Evolutionary conservation across 2,888 invertebrate genomes (phyloP), one percentile per base, ranked within the genome.

Genomic region (Cryptocephalus primarius): DNA sequence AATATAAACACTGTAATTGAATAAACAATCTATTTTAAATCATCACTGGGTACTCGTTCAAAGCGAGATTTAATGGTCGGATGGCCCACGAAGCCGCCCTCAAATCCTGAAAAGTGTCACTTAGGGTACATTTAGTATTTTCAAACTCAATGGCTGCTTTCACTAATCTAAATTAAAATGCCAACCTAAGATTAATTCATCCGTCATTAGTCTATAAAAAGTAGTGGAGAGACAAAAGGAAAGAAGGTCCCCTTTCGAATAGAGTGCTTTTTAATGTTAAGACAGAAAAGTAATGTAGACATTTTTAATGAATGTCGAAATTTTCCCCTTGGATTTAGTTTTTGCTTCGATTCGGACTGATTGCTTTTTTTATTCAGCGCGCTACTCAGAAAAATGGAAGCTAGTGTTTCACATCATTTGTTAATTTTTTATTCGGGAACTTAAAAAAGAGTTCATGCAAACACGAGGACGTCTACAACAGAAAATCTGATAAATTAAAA

Each of bases 81-180:
- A 22, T 6, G 22, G 22, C 22, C 3, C 2, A 22, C 22, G 3
- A 22, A 22, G 22, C 22, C 22, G 22, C 22, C 22, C 22, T 22
- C 22, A 22, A 22, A 22, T 32, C 46, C 39, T 39, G 33, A 46
- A 46, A 42, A 33, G 33, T 48, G 45, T 45, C 45, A 48, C 45
- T 47, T 45, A 33, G 43, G 40, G 39, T 32, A 44, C 49, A 46
- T 46, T 44, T 43, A 42, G 48, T 43, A 42, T 46, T 48, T 48
- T 48, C 31, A 32, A 46, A 44, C 41, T 46, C 46, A 46, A 44
- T n/a, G 44, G 43, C 43, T 22, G 12, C 41, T 32, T 43, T 38
- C 38, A 49, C 46, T 46, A 44, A 49, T 49, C 49, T 49, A 46
- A 49, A 49, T 49, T 49, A 49, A 49, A 46, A 43, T 49, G 49